Conservation (phyloP, 2,888 invertebrate species). For the Nephrotoma guestfalica region DNA sequence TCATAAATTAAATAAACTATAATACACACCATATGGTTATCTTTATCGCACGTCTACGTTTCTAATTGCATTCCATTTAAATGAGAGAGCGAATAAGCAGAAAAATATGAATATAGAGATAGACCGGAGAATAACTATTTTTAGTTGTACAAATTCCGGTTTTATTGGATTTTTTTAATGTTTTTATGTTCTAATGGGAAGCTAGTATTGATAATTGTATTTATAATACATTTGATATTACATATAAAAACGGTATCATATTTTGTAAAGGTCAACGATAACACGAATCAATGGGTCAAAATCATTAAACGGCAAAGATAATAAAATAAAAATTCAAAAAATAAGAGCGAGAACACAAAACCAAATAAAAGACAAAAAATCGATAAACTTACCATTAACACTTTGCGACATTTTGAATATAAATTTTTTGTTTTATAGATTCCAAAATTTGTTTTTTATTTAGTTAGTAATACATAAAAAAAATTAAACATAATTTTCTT, state of each 20-base stretch:
- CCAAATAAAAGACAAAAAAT: neutral
- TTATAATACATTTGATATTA: neutral
- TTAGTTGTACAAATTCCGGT: neutral
- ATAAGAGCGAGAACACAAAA: neutral
- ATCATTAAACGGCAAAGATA: neutral
- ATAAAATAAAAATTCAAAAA: neutral
- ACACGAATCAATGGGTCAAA: neutral
- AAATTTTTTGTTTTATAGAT: neutral
- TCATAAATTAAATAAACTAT: neutral
- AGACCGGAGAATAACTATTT: neutral
- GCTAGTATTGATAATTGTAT: neutral
- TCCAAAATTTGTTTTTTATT: neutral
- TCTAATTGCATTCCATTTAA: neutral
- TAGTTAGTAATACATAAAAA: neutral
- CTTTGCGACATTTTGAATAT: neutral
- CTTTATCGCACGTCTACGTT: neutral
- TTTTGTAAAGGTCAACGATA: neutral
- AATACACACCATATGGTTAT: neutral
- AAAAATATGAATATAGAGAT: neutral
- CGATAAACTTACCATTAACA: neutral
- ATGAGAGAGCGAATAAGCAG: neutral
- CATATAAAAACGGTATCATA: neutral
- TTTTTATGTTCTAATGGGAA: neutral
- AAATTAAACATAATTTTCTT: neutral
- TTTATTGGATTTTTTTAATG: neutral